Conservation (phyloP, 2,113 vertebrate species). For the Carassius carassius region DNA sequence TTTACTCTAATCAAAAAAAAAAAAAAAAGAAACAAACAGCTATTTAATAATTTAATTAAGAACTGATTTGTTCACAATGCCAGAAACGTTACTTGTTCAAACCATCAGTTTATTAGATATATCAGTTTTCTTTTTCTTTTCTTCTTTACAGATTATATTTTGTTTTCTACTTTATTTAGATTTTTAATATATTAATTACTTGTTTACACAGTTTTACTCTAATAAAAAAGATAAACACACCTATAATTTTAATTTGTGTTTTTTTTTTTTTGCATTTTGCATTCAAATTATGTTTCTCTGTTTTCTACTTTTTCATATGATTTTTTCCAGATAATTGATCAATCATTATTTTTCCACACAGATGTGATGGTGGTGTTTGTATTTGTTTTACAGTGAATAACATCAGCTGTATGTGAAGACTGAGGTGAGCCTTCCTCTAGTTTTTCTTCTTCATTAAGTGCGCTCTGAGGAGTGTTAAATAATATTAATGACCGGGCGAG, state of each 20-base stretch:
- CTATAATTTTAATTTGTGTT: neutral
- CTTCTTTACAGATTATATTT: too few relatives aligned
- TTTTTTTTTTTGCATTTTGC: too few relatives aligned
- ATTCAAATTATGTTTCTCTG: too few relatives aligned
- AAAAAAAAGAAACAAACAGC: neutral
- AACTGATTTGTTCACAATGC: neutral
- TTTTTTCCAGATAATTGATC: too few relatives aligned
- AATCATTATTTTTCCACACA: too few relatives aligned
- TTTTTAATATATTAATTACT: too few relatives aligned
- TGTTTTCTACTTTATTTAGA: too few relatives aligned
- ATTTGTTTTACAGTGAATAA: neutral
- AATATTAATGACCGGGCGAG: conserved; percentile 97
- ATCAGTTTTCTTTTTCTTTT: too few relatives aligned
- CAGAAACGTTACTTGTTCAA: neutral
- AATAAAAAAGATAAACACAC: neutral
- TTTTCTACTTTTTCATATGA: too few relatives aligned
- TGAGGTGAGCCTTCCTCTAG: conserved; percentile 48
- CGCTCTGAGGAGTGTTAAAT: conserved; percentile 92
- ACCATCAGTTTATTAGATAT: neutral
- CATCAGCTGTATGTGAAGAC: neutral
- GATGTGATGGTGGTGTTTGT: too few relatives aligned
- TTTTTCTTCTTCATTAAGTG: conserved; percentile 94
- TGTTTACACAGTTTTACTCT: too few relatives aligned
- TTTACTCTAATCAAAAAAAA: neutral
- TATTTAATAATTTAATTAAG: neutral